These are phyloP conservation scores for Melanocharis versteri DNA, from an alignment of 2,113 vertebrate genomes.

Conservation along the genomic window DNA sequence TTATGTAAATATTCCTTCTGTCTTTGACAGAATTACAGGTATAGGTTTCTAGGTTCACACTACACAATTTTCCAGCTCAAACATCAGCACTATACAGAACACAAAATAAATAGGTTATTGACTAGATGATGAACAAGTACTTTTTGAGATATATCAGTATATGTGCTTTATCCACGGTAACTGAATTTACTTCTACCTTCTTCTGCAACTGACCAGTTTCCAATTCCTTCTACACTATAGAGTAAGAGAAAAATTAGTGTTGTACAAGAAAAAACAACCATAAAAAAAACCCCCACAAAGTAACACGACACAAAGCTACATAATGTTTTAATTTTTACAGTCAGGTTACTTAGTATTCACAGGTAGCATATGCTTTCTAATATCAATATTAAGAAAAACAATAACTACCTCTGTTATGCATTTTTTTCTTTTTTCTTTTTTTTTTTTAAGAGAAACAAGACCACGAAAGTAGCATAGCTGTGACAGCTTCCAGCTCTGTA, in stretches of 20 bases:
- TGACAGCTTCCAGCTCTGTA: neutral
- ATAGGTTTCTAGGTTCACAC: neutral
- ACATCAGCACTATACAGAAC: neutral
- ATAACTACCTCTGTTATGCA: neutral
- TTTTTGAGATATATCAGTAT: neutral
- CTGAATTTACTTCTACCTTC: neutral
- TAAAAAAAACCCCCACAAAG: neutral
- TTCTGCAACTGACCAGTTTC: neutral
- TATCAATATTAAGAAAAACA: neutral
- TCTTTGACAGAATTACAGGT: neutral
- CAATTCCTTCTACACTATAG: neutral
- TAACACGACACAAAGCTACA: fast-evolving
- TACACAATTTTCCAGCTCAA: neutral
- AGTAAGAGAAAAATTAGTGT: neutral
- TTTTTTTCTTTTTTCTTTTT: neutral
- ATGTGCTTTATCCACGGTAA: neutral
- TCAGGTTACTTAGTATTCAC: neutral
- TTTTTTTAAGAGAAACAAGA: neutral
- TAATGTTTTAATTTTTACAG: neutral
- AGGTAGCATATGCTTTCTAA: neutral
- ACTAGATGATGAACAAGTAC: neutral
- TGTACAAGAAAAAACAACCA: neutral
- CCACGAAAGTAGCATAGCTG: neutral
- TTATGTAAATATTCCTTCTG: neutral
- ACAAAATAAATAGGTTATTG: neutral